Evolutionary conservation across 2,113 vertebrate species (phyloP).

Genomic region (Pteronura brasiliensis): DNA sequence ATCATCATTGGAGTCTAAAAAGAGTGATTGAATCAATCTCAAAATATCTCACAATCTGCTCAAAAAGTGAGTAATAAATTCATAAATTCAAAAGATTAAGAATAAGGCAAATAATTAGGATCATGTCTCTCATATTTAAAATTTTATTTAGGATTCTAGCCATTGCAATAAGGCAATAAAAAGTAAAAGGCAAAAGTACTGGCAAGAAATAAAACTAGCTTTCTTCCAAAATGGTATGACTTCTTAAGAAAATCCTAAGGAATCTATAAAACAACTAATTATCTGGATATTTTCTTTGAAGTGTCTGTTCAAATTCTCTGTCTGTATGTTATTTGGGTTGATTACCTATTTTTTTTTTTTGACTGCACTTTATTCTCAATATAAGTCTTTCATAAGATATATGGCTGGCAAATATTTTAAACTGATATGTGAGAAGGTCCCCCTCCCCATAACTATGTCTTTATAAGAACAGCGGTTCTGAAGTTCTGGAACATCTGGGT

Average conservation of each 20-base stretch:
- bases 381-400: not conserved
- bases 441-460: not conserved
- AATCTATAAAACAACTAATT: not conserved
- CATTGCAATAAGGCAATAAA: not conserved
- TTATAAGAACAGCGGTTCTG: not conserved
- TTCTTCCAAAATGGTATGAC: not conserved
- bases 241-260: not conserved
- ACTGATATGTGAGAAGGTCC: not conserved
- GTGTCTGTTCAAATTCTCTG: not conserved
- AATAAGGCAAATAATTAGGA: not conserved
- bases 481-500: not conserved
- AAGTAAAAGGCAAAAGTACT: not conserved
- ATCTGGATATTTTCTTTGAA: not conserved
- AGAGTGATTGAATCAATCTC: not conserved
- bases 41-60: not conserved
- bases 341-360: not conserved
- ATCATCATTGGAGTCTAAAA: not conserved
- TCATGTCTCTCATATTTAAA: not conserved
- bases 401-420: not conserved
- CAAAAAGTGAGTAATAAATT: not conserved
- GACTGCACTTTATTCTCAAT: not conserved
- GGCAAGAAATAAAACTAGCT: not conserved
- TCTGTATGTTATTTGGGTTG: not conserved
- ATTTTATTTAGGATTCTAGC: not conserved
- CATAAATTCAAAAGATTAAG: not conserved